These are phyloP conservation scores for Donacobius atricapilla DNA, from an alignment of 2,113 vertebrate genomes.

Conservation along the genomic window DNA sequence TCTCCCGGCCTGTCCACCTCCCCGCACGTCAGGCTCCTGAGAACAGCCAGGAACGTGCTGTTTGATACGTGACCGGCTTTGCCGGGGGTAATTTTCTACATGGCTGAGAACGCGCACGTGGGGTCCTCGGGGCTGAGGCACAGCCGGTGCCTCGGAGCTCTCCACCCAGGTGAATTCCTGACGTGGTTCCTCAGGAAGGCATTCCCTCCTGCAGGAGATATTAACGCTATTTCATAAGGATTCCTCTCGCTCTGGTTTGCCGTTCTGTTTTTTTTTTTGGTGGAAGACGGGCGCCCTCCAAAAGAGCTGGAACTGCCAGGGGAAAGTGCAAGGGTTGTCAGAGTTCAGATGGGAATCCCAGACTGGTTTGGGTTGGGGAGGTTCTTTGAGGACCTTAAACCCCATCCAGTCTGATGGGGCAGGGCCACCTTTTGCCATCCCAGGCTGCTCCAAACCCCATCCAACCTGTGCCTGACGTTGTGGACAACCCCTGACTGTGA, in stretches of 20 bases:
- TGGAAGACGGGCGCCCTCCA: neutral
- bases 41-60: neutral
- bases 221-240: rapidly evolving
- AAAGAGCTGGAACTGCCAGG: neutral
- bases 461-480: neutral
- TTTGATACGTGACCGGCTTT: neutral
- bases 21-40: neutral
- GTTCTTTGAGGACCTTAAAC: too few species aligned
- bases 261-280: neutral
- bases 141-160: neutral
- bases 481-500: neutral
- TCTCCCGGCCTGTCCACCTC: neutral
- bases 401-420: too few species aligned
- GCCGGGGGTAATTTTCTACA: conserved; percentile 12
- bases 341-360: neutral
- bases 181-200: neutral
- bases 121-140: neutral
- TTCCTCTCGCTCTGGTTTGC: neutral
- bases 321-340: neutral
- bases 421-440: neutral
- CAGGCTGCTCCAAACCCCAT: neutral
- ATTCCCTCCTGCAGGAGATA: neutral
- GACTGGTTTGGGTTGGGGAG: neutral
- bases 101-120: neutral
- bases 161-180: rapidly evolving